Conservation (phyloP, 2,888 invertebrate species). For the Malacosoma neustria region DNA sequence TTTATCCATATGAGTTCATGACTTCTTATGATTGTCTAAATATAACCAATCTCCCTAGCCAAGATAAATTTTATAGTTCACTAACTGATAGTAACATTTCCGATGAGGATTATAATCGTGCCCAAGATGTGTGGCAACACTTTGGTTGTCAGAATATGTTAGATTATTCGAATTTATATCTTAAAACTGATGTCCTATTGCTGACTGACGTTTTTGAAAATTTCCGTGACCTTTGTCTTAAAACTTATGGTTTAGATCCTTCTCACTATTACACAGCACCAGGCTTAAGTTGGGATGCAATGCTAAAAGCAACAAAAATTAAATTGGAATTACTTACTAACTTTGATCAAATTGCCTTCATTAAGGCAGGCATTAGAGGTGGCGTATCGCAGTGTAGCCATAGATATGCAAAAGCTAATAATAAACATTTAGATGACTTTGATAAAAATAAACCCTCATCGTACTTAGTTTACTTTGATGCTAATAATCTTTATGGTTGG, state of each 20-base stretch:
- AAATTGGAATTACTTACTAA: constrained; percentile 6
- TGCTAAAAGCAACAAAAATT: constrained; percentile 11
- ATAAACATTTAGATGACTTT: no score
- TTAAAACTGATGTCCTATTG: constrained; percentile 13
- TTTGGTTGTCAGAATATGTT: constrained; percentile 3
- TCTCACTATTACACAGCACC: constrained; percentile 10
- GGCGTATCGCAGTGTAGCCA: no score
- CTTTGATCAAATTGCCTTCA: constrained; percentile 2
- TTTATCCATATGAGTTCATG: constrained; percentile 13
- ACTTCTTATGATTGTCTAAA: constrained; percentile 9
- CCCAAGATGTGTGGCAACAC: constrained; percentile 6
- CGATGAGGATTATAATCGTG: constrained; percentile 6
- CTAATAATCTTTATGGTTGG: no score
- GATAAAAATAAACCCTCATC: no score
- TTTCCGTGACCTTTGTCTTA: constrained; percentile 12
- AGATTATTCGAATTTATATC: constrained; percentile 12
- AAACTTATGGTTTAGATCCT: constrained; percentile 2
- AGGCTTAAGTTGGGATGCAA: constrained; percentile 12
- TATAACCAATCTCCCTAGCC: not conserved
- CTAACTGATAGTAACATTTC: constrained; percentile 1
- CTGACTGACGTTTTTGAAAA: constrained; percentile 14
- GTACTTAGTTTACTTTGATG: no score
- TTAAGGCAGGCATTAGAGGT: constrained; percentile 8
- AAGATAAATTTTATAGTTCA: not conserved
- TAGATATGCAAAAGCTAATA: no score